Conservation (phyloP, 2,113 vertebrate species). For the Corythornis vintsioides region DNA sequence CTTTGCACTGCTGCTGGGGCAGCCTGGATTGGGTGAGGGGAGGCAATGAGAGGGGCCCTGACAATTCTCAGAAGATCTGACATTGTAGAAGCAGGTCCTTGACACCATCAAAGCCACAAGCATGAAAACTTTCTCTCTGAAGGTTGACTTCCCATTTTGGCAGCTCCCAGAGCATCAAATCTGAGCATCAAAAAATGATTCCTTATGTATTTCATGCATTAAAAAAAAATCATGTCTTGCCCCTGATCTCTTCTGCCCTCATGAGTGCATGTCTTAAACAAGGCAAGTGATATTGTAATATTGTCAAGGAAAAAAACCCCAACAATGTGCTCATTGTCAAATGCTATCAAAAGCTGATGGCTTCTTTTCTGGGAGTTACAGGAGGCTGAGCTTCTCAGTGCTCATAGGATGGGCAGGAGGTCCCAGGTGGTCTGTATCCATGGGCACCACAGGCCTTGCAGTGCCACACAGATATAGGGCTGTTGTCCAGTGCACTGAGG, state of each 20-base stretch:
- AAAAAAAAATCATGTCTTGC: not conserved
- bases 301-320: not conserved
- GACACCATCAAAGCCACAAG: not conserved
- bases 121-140: not conserved
- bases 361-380: not conserved
- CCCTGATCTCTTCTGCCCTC: not conserved
- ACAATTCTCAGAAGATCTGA: not conserved
- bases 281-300: not conserved
- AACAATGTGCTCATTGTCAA: fast-evolving
- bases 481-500: not conserved
- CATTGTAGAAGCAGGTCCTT: not conserved
- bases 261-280: fast-evolving
- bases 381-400: not conserved
- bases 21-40: not conserved
- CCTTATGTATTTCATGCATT: not conserved
- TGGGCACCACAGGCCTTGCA: fast-evolving
- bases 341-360: not conserved
- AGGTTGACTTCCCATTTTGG: not conserved
- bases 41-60: not conserved
- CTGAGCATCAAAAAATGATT: not conserved
- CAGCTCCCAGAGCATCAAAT: not conserved
- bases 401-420: not conserved
- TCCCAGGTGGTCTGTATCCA: not conserved
- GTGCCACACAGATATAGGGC: not conserved
- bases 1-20: not conserved